Evolutionary conservation across 2,888 invertebrate species (phyloP).

Genomic region (Antitype chi): DNA sequence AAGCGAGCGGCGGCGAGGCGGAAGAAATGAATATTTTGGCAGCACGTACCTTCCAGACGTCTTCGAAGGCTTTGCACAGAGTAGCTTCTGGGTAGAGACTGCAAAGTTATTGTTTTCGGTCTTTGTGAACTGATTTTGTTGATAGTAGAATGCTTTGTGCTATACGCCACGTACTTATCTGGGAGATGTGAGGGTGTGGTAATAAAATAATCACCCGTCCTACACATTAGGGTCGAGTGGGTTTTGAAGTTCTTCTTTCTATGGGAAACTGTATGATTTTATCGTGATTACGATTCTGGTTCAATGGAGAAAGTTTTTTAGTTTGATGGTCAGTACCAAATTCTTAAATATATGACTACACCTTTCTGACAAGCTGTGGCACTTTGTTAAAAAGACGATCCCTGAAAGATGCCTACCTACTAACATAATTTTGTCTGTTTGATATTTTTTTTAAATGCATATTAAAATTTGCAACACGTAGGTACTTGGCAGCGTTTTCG

Average conservation of each 20-base stretch:
- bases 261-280: neutral
- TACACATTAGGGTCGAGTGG: neutral
- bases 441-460: too few species aligned
- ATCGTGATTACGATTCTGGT: neutral
- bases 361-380: neutral
- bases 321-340: neutral
- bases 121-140: neutral
- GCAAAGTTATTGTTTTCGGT: neutral
- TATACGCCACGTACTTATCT: neutral
- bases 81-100: constrained; percentile 34
- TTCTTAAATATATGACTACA: neutral
- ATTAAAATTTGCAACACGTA: constrained; percentile 7
- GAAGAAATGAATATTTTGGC: constrained; percentile 85
- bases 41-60: constrained; percentile 71
- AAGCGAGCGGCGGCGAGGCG: constrained; percentile 72
- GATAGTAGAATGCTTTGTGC: neutral
- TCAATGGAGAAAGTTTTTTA: neutral
- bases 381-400: neutral
- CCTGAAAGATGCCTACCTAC: neutral
- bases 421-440: neutral
- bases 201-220: too few species aligned
- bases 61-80: constrained; percentile 68
- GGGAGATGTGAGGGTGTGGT: neutral
- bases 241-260: neutral
- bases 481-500: constrained; percentile 28